Evolutionary conservation across 2,797 vertebrate genomes (phyloP), one percentile per base, ranked within the genome.

Genomic region (Tympanoctomys barrerae): DNA sequence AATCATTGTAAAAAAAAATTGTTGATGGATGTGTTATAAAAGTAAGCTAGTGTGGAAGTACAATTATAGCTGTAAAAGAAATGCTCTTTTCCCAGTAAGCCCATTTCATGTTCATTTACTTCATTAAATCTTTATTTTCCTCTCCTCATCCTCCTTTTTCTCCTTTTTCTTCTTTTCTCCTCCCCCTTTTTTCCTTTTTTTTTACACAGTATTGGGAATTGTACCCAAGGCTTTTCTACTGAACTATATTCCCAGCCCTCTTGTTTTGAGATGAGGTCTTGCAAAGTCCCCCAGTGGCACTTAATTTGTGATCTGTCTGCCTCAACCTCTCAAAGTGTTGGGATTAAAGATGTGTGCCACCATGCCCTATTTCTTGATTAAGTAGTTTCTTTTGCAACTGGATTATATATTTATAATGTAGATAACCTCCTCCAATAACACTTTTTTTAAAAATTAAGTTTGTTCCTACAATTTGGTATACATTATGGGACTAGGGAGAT

Each of bases 31-130:
- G 12, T 88, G n/a, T 81, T 68, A 19, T 39, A 33, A 36, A 26
- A 94, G 10, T 12, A 81, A 84, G 66, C 68, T 33, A 5, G 26
- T 59, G 26, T 75, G 31, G 39, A 78, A 81, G 39, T 57, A 39
- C 42, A 77, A 64, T 84, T 54, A 54, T 14, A 64, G 49, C n/a
- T n/a, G 11, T 85, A 21, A 62, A 46, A 82, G 9, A 22, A 64
- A 84, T 81, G 77, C 1, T 24, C 5, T 87, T 80, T 81, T 59
- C 21, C 54, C 10, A 73, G 0, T 52, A 11, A 66, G 68, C 26
- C 11, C 46, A 22, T 90, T 87, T 85, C 36, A 64, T 59, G 52
- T 95, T 46, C 18, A 26, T 88, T 96, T 94, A 71, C 52, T 83
- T 83, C 39, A 79, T 79, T 85, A 89, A 90, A 42, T 28, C 61